Evolutionary conservation across 1,140 invertebrate genomes (phyloP).

Genomic region (Drosophila sucinea): DNA sequence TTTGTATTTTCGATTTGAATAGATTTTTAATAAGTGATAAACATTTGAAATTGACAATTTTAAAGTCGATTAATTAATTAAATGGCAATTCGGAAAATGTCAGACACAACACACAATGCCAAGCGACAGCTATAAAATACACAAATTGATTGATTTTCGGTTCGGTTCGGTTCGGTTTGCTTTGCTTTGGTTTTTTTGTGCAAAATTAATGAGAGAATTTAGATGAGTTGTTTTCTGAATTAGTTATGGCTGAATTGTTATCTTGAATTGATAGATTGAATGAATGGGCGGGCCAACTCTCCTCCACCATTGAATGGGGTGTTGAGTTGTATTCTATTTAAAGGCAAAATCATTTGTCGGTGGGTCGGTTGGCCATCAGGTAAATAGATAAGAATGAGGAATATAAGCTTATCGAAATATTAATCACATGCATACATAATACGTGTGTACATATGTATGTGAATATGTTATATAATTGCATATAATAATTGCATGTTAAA

Average conservation of each 20-base stretch:
- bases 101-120: slow-evolving; percentile 35
- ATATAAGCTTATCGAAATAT: not conserved
- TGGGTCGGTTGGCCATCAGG: not conserved
- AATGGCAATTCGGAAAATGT: slow-evolving; percentile 70
- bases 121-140: slow-evolving; percentile 36
- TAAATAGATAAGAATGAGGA: slow-evolving; percentile 3
- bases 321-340: slow-evolving; percentile 12
- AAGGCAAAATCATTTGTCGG: not conserved
- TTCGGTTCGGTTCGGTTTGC: slow-evolving; percentile 15
- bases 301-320: not conserved
- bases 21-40: slow-evolving; percentile 78
- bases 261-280: slow-evolving; percentile 38
- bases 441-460: not conserved
- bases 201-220: slow-evolving; percentile 51
- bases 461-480: slow-evolving; percentile 26
- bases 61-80: slow-evolving; percentile 80
- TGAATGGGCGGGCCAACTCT: slow-evolving; percentile 12
- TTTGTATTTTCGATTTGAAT: slow-evolving; percentile 60
- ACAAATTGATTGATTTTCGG: slow-evolving; percentile 71
- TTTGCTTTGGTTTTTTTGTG: slow-evolving; percentile 32
- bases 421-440: not conserved
- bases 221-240: slow-evolving; percentile 18
- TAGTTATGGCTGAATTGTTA: slow-evolving; percentile 45
- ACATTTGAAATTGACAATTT: slow-evolving; percentile 69
- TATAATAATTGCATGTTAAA: slow-evolving; percentile 48